phyloP scores from a whole-genome alignment of 2,888 invertebrate species.

The Ichneumoninae sp. region DNA sequence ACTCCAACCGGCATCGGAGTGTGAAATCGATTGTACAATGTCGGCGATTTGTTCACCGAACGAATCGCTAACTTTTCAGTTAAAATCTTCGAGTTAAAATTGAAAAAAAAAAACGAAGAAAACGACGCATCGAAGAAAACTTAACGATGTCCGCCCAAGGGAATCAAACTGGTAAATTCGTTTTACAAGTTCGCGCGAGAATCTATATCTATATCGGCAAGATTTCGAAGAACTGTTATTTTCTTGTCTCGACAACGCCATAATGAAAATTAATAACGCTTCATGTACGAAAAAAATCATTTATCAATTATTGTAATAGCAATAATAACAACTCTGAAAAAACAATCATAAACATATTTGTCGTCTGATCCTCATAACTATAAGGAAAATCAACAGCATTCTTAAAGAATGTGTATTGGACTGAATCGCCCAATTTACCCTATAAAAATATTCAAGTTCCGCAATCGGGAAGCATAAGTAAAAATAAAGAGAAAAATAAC shows the following conservation, averaged over 20 bases:
- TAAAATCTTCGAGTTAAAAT: background rate
- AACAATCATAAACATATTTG: too few relatives aligned
- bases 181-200: background rate
- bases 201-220: background rate
- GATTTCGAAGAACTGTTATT: background rate
- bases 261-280: background rate
- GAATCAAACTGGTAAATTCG: background rate
- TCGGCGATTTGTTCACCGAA: background rate
- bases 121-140: background rate
- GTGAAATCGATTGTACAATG: background rate
- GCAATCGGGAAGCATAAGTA: too few relatives aligned
- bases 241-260: background rate
- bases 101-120: conserved; percentile 3
- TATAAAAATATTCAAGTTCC: too few relatives aligned
- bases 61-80: background rate
- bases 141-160: background rate
- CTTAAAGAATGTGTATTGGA: too few relatives aligned
- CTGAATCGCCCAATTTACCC: too few relatives aligned
- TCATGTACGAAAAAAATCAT: background rate
- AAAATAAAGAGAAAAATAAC: too few relatives aligned
- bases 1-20: background rate
- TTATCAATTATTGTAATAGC: background rate
- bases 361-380: too few relatives aligned
- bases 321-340: too few relatives aligned
- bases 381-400: too few relatives aligned